Conservation (phyloP, 2,113 vertebrate genomes). For the Paratilapia polleni region DNA sequence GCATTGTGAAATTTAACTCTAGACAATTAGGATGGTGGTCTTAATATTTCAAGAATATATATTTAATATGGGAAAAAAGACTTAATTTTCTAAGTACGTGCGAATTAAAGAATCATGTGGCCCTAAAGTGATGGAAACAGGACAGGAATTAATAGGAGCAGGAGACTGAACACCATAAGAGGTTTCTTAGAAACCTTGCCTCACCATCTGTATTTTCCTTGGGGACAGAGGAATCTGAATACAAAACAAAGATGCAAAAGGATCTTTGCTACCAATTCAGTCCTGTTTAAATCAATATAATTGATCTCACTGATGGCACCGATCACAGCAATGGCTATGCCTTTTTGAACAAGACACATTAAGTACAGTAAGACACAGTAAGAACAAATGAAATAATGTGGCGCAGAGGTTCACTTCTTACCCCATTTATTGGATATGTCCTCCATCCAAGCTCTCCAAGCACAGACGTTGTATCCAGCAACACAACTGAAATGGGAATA, state of each 20-base stretch:
- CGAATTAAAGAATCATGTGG: slow-evolving; percentile 23
- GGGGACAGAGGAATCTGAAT: slow-evolving; percentile 15
- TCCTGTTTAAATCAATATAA: slow-evolving; percentile 39
- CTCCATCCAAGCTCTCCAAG: slow-evolving; percentile 95
- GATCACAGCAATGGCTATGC: neutral
- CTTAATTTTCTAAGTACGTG: neutral
- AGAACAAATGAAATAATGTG: slow-evolving; percentile 5
- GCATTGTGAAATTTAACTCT: neutral
- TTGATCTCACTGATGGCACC: slow-evolving; percentile 28
- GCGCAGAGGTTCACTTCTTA: slow-evolving; percentile 76
- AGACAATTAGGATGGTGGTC: neutral
- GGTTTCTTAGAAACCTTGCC: slow-evolving; percentile 34
- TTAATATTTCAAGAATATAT: neutral
- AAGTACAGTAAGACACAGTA: too few species aligned
- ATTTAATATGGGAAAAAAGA: neutral
- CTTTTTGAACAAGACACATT: slow-evolving; percentile 17
- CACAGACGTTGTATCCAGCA: slow-evolving; percentile 92
- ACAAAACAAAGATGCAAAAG: slow-evolving; percentile 36
- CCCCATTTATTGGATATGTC: slow-evolving; percentile 94
- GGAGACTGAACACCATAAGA: slow-evolving; percentile 14
- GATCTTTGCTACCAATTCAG: neutral
- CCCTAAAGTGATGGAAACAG: slow-evolving; percentile 1
- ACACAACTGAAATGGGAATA: slow-evolving; percentile 86
- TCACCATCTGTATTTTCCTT: slow-evolving; percentile 59
- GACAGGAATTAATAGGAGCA: slow-evolving; percentile 1